phyloP scores from a whole-genome alignment of 2,888 invertebrate genomes.

The Lithodes maja region DNA sequence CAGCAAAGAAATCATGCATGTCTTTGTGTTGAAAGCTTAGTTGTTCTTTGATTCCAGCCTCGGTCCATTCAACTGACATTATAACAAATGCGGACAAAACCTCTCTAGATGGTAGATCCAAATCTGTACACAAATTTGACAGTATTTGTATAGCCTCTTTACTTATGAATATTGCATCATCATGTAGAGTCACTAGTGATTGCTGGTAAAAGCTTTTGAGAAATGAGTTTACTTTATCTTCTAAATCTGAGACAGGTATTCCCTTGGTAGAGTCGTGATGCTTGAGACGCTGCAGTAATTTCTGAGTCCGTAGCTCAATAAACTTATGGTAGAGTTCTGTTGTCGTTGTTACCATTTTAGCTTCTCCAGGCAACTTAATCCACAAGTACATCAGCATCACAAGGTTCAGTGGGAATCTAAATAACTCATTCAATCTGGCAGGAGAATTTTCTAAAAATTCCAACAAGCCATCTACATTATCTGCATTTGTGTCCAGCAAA shows the following conservation, averaged over 20 bases:
- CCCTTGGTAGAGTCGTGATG: slow-evolving; percentile 15
- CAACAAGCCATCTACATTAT: not conserved
- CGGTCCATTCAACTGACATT: not conserved
- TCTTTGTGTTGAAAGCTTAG: slow-evolving; percentile 24
- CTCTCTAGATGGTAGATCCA: slow-evolving; percentile 1
- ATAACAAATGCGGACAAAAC: slow-evolving; percentile 4
- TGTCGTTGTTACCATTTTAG: not conserved
- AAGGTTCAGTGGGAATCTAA: slow-evolving; percentile 14
- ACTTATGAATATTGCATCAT: not conserved
- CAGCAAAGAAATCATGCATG: slow-evolving; percentile 23
- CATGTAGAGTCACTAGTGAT: not conserved
- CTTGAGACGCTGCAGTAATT: slow-evolving; percentile 8
- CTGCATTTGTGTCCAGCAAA: not conserved
- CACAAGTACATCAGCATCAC: slow-evolving; percentile 18
- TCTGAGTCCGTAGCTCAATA: not conserved
- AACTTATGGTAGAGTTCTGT: slow-evolving; percentile 11
- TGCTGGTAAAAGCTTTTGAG: not conserved
- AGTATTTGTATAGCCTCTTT: not conserved
- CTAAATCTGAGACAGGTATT: not conserved
- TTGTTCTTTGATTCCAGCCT: not conserved
- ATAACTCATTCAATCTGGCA: not conserved
- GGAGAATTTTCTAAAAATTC: not conserved
- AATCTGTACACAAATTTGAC: not conserved
- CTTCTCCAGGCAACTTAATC: not conserved
- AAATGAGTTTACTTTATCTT: not conserved